A percentile compares a stretch with the other conserved stretches of the same genome.
Conservation (phyloP, 1,140 invertebrate genomes). For the Zaprionus ornatus region DNA sequence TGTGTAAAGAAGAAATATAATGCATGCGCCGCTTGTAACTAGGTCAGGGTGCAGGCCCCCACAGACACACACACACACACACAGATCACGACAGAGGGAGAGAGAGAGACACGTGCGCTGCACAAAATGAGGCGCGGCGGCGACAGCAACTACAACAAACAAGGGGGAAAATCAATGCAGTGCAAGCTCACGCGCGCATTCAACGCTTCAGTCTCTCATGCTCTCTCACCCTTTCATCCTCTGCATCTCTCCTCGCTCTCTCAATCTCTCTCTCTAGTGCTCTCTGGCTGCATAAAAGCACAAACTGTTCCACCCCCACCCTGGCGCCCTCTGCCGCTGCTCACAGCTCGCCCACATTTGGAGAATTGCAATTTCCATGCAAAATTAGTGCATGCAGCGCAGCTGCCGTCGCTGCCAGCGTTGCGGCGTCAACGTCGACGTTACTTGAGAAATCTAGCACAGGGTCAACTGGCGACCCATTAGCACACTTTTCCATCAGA, state of each 20-base stretch:
- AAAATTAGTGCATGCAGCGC: slow-evolving; percentile 68
- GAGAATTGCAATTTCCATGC: slow-evolving; percentile 49
- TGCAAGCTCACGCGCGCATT: slow-evolving; percentile 27
- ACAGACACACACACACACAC: slow-evolving; percentile 24
- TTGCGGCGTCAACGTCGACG: background rate
- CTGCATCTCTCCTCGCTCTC: background rate
- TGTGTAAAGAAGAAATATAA: slow-evolving; percentile 44
- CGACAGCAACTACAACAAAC: slow-evolving; percentile 4
- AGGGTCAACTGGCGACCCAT: slow-evolving; percentile 82
- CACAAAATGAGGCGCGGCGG: slow-evolving; percentile 38
- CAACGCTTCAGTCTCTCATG: slow-evolving; percentile 12
- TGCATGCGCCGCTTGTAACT: slow-evolving; percentile 62
- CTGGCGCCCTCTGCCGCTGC: slow-evolving; percentile 1
- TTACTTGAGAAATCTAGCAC: slow-evolving; percentile 60
- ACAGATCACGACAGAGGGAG: background rate
- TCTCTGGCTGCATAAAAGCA: slow-evolving; percentile 24
- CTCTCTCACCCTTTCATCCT: background rate
- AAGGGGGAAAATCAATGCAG: slow-evolving; percentile 63
- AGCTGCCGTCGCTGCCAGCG: slow-evolving; percentile 22
- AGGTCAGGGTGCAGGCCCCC: slow-evolving; percentile 75
- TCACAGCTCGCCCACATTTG: slow-evolving; percentile 8
- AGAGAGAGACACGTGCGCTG: slow-evolving; percentile 36
- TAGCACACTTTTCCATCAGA: slow-evolving; percentile 77
- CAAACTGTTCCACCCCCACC: background rate
- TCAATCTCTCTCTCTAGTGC: slow-evolving; percentile 1